Base-by-base conservation (phyloP, 1,140 invertebrate genomes). In the Mercenaria mercenaria region DNA sequence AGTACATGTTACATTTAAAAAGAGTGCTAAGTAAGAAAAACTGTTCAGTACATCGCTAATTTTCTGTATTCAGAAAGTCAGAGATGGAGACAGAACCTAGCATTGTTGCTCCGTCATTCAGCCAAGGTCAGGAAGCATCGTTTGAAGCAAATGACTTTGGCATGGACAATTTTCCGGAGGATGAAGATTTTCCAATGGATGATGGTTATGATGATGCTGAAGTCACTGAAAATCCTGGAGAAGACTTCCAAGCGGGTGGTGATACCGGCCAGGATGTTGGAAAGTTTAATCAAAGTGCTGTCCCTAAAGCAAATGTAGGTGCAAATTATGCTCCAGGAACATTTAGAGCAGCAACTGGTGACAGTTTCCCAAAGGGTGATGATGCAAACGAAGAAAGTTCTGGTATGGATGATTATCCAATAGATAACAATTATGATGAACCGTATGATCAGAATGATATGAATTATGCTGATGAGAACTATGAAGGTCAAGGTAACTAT, bases 111-210 rank as follows among this genome's bases (percentile, higher is more conserved):
- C 76, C 76, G 15, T 79, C 76, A 50, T 79, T 79, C 29, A 79
- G 76, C 26, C 76, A 79, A 39, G 76, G 76, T 37, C 76, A 79
- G 76, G 76, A 79, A 39, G 76, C 76, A 32, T 20, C 34, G 8
- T 79, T 79, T 79, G 76, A 79, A 52, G 76, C 43, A 32, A 52
- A 47, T 77, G 76, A 79, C 15, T 79, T 79, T 79, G 76, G 76
- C 18, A 79, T 79, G 76, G 76, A 79, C 1, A 79, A 79, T 37
- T 79, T 59, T 56, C 47, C 76, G 34, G 76, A 56, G 32, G 76
- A 79, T 34, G 47, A 52, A 52, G 76, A 79, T 52, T 79, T 79
- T 37, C 47, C 76, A 56, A 79, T 79, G 47, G 76, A 79, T 52
- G 47, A 79, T 79, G 76, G 50, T 20, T 79, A 79, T 37, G 76